Conservation (phyloP, 2,888 invertebrate species). For the Drosophila koepferae region DNA sequence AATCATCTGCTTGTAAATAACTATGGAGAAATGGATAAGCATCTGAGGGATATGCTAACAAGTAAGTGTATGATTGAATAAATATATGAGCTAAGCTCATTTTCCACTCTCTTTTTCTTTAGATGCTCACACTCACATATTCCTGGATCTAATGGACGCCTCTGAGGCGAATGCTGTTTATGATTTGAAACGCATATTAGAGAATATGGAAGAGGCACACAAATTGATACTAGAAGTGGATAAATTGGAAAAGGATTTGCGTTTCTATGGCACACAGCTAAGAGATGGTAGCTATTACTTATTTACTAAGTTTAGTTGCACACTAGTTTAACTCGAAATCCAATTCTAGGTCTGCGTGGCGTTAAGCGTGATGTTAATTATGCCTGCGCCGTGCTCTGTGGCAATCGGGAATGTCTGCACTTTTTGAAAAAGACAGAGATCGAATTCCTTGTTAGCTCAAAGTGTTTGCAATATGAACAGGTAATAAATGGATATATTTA, state of each 20-base stretch:
- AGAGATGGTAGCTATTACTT: conserved; percentile 88
- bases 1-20: conserved; percentile 90
- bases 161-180: conserved; percentile 92
- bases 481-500: conserved; percentile 19
- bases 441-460: conserved; percentile 56
- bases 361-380: conserved; percentile 66
- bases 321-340: too few relatives aligned
- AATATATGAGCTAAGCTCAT: not conserved
- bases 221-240: conserved; percentile 88
- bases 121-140: conserved; percentile 87
- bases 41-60: conserved; percentile 88
- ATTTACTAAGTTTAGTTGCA: not conserved
- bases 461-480: conserved; percentile 56
- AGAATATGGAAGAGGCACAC: conserved; percentile 89
- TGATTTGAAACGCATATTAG: conserved; percentile 90
- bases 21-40: conserved; percentile 90
- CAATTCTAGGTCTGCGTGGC: conserved; percentile 53
- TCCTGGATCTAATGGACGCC: conserved; percentile 89
- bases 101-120: not conserved
- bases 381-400: conserved; percentile 63
- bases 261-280: conserved; percentile 89
- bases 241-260: conserved; percentile 88
- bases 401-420: conserved; percentile 51
- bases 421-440: conserved; percentile 55
- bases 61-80: conserved; percentile 86